These are phyloP conservation scores for Pandion haliaetus DNA, from an alignment of 2,113 vertebrate genomes.

Conservation along the genomic window DNA sequence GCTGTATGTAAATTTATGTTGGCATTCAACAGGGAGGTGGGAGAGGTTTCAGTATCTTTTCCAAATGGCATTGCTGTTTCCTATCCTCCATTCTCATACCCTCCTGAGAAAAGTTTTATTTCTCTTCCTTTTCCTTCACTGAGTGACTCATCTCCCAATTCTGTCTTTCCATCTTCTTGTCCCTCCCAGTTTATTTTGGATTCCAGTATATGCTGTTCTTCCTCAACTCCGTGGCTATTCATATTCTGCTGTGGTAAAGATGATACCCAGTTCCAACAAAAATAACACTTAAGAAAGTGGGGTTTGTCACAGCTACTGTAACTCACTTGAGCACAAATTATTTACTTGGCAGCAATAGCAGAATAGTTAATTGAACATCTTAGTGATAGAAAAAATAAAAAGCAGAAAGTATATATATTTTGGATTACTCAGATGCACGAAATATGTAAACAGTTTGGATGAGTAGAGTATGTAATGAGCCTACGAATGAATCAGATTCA, in stretches of 20 bases:
- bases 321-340: background rate
- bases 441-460: background rate
- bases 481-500: background rate
- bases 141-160: background rate
- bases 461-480: background rate
- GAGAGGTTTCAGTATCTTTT: background rate
- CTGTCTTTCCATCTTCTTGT: background rate
- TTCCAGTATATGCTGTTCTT: background rate
- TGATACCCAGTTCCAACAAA: background rate
- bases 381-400: background rate
- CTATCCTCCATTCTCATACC: background rate
- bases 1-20: background rate
- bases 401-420: background rate
- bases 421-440: slow-evolving; percentile 12
- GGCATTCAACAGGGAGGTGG: background rate
- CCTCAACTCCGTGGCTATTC: background rate
- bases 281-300: background rate
- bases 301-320: background rate
- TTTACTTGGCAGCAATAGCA: background rate
- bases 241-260: background rate
- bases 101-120: background rate
- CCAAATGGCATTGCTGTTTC: background rate
- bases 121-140: background rate
- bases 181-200: background rate
- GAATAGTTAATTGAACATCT: slow-evolving; percentile 15